Conservation (phyloP, 2,888 invertebrate genomes). For the Drosophila nr. perissopoda region DNA sequence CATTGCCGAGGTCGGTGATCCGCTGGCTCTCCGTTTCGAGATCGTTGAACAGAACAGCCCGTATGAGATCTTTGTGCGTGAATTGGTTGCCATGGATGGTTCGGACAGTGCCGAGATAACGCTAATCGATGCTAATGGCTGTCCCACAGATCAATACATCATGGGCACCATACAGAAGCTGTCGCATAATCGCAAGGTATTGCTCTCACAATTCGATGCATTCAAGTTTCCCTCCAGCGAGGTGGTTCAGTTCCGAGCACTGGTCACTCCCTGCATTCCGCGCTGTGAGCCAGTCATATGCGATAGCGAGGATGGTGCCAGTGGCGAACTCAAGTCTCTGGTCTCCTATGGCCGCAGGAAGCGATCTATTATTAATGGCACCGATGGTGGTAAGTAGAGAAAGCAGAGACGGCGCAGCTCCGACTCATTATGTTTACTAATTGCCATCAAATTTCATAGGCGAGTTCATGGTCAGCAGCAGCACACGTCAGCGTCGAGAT, state of each 20-base stretch:
- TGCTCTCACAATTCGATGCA: conserved; percentile 96
- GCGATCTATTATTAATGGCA: conserved; percentile 87
- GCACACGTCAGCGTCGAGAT: conserved; percentile 67
- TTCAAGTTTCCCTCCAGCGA: conserved; percentile 98
- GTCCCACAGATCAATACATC: conserved; percentile 96
- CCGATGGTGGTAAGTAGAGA: conserved; percentile 81
- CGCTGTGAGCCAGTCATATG: conserved; percentile 96
- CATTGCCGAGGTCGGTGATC: conserved; percentile 96
- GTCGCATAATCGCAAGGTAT: conserved; percentile 91
- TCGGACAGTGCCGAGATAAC: conserved; percentile 96
- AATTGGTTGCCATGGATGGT: conserved; percentile 97
- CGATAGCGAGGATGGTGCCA: conserved; percentile 91
- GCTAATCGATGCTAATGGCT: conserved; percentile 95
- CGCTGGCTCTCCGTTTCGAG: conserved; percentile 95
- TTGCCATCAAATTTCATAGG: conserved; percentile 55
- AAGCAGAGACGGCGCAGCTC: conserved; percentile 1
- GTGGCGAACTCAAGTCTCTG: conserved; percentile 92
- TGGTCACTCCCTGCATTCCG: conserved; percentile 97
- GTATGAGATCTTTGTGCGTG: conserved; percentile 97
- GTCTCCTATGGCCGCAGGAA: conserved; percentile 94
- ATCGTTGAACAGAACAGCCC: conserved; percentile 96
- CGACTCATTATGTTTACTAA: conserved; percentile 44
- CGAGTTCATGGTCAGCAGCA: conserved; percentile 77
- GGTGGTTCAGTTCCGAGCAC: conserved; percentile 96
- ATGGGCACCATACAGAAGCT: conserved; percentile 97